These are phyloP conservation scores for Cryptus viduatorius DNA, from an alignment of 2,888 invertebrate species.

Conservation along the genomic window DNA sequence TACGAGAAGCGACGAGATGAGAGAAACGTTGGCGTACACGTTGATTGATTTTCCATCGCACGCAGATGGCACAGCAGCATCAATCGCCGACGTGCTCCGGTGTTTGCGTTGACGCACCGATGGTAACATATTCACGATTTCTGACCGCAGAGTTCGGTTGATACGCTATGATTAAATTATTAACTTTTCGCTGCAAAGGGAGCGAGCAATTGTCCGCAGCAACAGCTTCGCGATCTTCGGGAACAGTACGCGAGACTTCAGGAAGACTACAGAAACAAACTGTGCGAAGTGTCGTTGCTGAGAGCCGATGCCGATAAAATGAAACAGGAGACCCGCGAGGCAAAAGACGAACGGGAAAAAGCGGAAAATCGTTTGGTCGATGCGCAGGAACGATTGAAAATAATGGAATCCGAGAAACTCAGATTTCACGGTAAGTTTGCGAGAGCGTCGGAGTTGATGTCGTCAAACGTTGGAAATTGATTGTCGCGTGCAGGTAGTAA, in stretches of 20 bases:
- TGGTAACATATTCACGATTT: conserved; percentile 71
- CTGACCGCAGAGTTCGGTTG: background rate
- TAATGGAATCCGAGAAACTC: conserved; percentile 83
- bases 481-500: conserved; percentile 85
- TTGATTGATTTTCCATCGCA: conserved; percentile 67
- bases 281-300: conserved; percentile 88
- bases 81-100: conserved; percentile 73
- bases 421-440: conserved; percentile 77
- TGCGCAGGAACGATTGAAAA: conserved; percentile 86
- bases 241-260: conserved; percentile 88
- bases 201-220: conserved; percentile 83
- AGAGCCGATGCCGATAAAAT: conserved; percentile 86
- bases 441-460: background rate
- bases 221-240: conserved; percentile 87
- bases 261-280: conserved; percentile 89
- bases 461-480: background rate
- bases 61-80: conserved; percentile 72
- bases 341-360: conserved; percentile 86
- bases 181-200: conserved; percentile 68
- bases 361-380: conserved; percentile 88
- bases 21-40: conserved; percentile 30
- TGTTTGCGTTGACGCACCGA: conserved; percentile 77
- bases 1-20: conserved; percentile 47
- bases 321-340: conserved; percentile 84
- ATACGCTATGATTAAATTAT: background rate